Evolutionary conservation across 2,888 invertebrate genomes (phyloP), one percentile per base, ranked within the genome.

Genomic region (Oscheius sp.): DNA sequence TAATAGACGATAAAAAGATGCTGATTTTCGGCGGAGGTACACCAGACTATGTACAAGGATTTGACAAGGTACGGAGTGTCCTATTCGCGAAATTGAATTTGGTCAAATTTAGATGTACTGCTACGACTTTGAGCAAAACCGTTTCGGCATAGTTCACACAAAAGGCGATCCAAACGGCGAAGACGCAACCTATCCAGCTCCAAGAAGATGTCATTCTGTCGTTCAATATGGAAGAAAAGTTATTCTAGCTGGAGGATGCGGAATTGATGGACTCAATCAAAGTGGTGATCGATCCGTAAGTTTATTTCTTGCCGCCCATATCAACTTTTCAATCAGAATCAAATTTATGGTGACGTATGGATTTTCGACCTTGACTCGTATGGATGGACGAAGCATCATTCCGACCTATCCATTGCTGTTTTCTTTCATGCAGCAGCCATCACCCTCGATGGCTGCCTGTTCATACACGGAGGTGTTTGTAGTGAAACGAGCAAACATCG

Each of bases 21-120:
- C 21, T 82, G 1, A 70, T 83, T n/a, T 79, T 85, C 51, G 85
- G 85, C n/a, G 85, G 85, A 5, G 84, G 83, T 2, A 76, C 80
- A 5, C 70, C 75, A 2, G 59, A 62, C 7, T 74, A 42, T 29
- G 74, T 74, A 1, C 63, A 74, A 53, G 37, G 47, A 35, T 60
- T 70, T 10, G 62, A 74, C 7, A 63, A 60, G 33, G 74, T 74
- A 37, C 21, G 21, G 21, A 21, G 21, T 21, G 21, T 21, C 21
- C 21, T 21, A 21, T 21, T 21, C 21, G 21, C 21, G 21, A 21
- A 57, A 33, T 11, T 35, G 37, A 13, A 35, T 35, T 35, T 32
- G 29, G 2, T 58, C 32, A 13, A 21, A 59, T 58, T 29, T 7
- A 63, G 63, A 63, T 63, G 63, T 48, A 48, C n/a, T 47, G 29